phyloP scores from a whole-genome alignment of 2,113 vertebrate genomes.

The Trematocara marginatum region DNA sequence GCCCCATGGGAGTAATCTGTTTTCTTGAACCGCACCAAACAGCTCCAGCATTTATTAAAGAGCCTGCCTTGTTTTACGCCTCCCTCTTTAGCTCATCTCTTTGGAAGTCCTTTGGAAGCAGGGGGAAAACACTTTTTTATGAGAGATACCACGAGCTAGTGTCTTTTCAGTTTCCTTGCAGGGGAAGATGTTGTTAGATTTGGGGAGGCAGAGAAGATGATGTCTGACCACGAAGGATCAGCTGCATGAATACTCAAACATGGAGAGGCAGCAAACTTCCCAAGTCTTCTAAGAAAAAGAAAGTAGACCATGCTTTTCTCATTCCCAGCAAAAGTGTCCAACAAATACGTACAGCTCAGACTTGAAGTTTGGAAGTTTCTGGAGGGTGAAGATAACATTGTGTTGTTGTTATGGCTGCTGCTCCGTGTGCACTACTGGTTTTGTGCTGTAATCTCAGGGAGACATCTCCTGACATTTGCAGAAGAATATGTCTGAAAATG shows the following conservation, averaged over 20 bases:
- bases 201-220: neutral
- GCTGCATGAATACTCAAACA: neutral
- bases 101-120: neutral
- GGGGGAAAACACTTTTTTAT: neutral
- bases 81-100: neutral
- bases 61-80: neutral
- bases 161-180: neutral
- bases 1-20: conserved; percentile 11
- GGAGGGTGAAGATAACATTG: conserved; percentile 26
- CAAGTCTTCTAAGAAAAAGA: neutral
- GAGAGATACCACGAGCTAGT: neutral
- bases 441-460: conserved; percentile 11
- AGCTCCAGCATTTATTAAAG: neutral
- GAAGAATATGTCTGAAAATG: conserved; percentile 12
- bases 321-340: neutral
- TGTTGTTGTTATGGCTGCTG: neutral
- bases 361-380: neutral
- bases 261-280: neutral
- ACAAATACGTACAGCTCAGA: neutral
- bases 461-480: conserved; percentile 33
- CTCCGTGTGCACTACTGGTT: neutral
- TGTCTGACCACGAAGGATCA: neutral
- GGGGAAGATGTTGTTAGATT: neutral
- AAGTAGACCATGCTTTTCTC: neutral
- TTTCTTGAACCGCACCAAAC: conserved; percentile 20